phyloP scores from a whole-genome alignment of 1,140 invertebrate genomes.

The Gryon sp. region DNA sequence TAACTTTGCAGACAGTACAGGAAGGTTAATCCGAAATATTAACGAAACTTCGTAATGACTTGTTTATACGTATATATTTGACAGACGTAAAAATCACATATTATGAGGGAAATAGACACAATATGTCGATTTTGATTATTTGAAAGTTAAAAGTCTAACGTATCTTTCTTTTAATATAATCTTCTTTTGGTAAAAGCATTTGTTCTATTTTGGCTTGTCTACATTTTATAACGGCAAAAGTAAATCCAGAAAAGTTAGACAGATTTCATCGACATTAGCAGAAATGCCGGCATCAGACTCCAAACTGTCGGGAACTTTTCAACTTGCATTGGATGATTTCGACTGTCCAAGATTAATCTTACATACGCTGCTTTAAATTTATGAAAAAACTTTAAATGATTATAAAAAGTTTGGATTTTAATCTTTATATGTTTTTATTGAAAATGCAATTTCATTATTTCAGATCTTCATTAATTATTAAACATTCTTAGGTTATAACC shows the following conservation, averaged over 20 bases:
- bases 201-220: slow-evolving; percentile 28
- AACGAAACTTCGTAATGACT: background rate
- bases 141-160: slow-evolving; percentile 20
- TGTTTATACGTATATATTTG: too few species aligned
- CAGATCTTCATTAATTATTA: too few species aligned
- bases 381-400: slow-evolving; percentile 1
- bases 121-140: background rate
- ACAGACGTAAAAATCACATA: background rate
- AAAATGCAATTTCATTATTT: too few species aligned
- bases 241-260: slow-evolving; percentile 61
- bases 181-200: slow-evolving; percentile 14
- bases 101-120: background rate
- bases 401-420: background rate
- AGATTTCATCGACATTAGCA: slow-evolving; percentile 53
- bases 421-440: background rate
- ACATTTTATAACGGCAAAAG: slow-evolving; percentile 29
- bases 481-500: too few species aligned
- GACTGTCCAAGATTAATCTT: slow-evolving; percentile 13
- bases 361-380: slow-evolving; percentile 3
- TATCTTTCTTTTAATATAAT: slow-evolving; percentile 16
- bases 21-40: background rate
- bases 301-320: slow-evolving; percentile 34
- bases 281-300: slow-evolving; percentile 38
- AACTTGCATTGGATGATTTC: slow-evolving; percentile 14
- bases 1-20: background rate